Conservation (phyloP, 2,113 vertebrate genomes). For the Macrotus californicus region DNA sequence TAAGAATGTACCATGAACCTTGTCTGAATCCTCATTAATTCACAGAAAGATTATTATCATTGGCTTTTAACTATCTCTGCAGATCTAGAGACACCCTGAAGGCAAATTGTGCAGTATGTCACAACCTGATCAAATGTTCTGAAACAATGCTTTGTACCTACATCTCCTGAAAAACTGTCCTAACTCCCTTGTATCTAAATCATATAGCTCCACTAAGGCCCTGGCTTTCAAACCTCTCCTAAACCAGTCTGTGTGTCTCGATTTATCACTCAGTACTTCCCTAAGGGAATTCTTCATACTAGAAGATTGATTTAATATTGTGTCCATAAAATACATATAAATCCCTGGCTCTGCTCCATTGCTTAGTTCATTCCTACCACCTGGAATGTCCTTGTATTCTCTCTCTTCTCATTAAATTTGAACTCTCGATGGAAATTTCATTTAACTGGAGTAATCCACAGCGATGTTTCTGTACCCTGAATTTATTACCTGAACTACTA, state of each 20-base stretch:
- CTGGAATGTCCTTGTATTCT: conserved; percentile 44
- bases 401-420: conserved; percentile 52
- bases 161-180: neutral
- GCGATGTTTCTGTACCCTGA: conserved; percentile 22
- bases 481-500: conserved; percentile 46
- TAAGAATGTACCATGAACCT: neutral
- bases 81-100: neutral
- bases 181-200: neutral
- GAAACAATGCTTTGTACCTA: neutral
- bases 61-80: neutral
- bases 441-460: conserved; percentile 50
- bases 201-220: neutral
- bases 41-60: neutral
- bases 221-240: neutral
- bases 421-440: conserved; percentile 55
- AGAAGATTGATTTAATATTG: conserved; percentile 60
- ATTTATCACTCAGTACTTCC: conserved; percentile 47
- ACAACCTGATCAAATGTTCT: neutral
- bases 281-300: conserved; percentile 62
- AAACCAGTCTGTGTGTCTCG: neutral
- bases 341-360: conserved; percentile 22
- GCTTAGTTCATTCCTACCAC: conserved; percentile 31
- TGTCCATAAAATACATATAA: conserved; percentile 6
- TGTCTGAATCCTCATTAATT: neutral
- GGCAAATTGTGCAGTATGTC: neutral